Evolutionary conservation across 2,113 vertebrate species (phyloP).

Genomic region (Ramphastos sulfuratus): DNA sequence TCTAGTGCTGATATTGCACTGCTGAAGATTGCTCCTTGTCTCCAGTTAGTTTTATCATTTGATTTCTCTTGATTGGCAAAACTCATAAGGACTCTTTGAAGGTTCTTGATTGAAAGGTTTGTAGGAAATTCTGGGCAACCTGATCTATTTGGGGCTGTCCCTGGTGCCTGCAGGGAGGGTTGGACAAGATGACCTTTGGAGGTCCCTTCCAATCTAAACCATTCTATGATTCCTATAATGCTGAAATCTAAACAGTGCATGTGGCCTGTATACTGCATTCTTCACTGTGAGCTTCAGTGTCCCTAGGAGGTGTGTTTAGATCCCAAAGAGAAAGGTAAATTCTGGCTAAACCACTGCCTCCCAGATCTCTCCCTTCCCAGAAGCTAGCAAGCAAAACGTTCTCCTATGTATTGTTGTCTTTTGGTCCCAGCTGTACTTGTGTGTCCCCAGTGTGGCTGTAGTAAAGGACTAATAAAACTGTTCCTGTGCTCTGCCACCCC

Average conservation of each 20-base stretch:
- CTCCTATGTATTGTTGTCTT: accelerated
- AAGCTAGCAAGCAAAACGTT: background rate
- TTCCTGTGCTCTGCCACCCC: background rate
- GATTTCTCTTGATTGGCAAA: background rate
- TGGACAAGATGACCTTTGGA: no score
- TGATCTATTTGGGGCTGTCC: no score
- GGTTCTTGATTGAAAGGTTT: background rate
- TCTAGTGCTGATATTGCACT: accelerated
- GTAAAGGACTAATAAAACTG: background rate
- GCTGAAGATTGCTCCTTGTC: background rate
- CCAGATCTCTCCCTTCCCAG: background rate
- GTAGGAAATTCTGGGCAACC: no score
- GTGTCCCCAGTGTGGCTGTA: background rate
- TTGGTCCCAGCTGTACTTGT: background rate
- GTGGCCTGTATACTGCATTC: background rate
- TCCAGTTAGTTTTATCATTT: background rate
- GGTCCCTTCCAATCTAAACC: no score
- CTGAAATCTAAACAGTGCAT: background rate
- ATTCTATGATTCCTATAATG: background rate
- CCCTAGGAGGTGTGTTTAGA: background rate
- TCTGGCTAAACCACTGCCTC: background rate
- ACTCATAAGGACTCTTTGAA: background rate
- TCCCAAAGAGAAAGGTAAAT: background rate
- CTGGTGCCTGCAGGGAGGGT: no score
- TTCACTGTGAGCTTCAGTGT: background rate